Base-by-base conservation (phyloP, 2,113 vertebrate genomes). In the Panurus biarmicus region DNA sequence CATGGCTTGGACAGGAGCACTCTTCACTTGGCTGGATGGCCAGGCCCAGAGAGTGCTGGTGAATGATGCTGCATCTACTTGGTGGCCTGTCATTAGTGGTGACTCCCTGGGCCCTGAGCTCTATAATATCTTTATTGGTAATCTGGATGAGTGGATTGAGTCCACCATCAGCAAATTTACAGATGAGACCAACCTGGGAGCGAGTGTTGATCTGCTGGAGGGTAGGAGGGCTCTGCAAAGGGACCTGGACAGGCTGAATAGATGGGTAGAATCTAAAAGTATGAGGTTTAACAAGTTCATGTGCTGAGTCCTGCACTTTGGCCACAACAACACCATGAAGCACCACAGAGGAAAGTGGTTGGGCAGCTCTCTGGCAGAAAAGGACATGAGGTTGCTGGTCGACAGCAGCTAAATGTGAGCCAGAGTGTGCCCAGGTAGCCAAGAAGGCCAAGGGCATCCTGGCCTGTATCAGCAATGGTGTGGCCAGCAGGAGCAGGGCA, bases 1-100 rank as follows among this genome's bases (percentile, higher is more conserved):
- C 26, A 16, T 0, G 0, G 11, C 33, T 60, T 69, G 64, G 28
- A 36, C 26, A 44, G 17, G 26, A 2, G 11, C 17, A 7, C 21
- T 36, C 26, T 58, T 5, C 2, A 2, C 36, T 71, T 31, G 31
- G 12, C 20, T 82, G 36, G 8, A 20, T 24, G 36, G 15, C 25
- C 0, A 0, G 45, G 31, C 10, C 15, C 36, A 51, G 45, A 58
- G 35, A 6, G 15, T 44, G 23, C 5, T 64, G 56, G 25, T 44
- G 13, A 76, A 26, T 8, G 26, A 5, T 44, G 53, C 36, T 22
- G 17, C 13, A 21, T 42, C 36, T 36, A 31, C 3, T 1, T 51
- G 62, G 14, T 5, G 6, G 18, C 36, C 22, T 10, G 36, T 15
- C 62, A 28, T 18, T 5, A 60, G 12, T 18, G 62, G 36, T 36